Conservation (phyloP, 2,113 vertebrate species). For the Sebastes fasciatus region DNA sequence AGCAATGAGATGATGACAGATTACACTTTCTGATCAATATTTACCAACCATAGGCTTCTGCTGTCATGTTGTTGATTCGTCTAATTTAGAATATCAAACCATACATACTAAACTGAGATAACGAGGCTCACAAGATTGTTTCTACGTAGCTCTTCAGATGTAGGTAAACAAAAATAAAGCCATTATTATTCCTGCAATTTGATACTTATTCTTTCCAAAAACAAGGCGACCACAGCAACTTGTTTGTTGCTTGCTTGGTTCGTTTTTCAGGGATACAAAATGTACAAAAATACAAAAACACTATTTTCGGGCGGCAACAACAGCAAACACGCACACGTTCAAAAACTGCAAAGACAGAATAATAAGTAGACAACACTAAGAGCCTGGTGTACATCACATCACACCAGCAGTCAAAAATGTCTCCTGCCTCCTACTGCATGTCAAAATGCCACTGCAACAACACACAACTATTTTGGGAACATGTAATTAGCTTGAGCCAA, state of each 20-base stretch:
- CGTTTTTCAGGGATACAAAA: conserved; percentile 3
- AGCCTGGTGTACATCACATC: background rate
- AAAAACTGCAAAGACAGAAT: too few relatives aligned
- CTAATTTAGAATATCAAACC: background rate
- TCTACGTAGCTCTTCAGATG: background rate
- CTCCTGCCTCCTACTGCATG: background rate
- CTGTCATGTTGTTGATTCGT: background rate
- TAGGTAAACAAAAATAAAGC: conserved; percentile 10
- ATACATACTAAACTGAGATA: background rate
- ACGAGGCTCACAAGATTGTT: background rate
- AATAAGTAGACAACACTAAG: background rate
- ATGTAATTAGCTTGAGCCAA: background rate
- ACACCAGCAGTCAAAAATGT: background rate
- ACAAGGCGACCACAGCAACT: background rate
- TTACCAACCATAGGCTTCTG: background rate
- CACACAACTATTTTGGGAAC: background rate
- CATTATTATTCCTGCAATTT: conserved; percentile 8
- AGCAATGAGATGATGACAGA: background rate
- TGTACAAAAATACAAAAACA: too few relatives aligned
- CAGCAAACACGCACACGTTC: background rate
- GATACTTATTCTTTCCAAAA: background rate
- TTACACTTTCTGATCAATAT: background rate
- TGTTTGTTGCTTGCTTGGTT: conserved; percentile 1
- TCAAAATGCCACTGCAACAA: background rate
- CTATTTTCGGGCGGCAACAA: background rate